These are phyloP conservation scores for Eublepharis macularius DNA, from an alignment of 2,113 vertebrate species.

Conservation along the genomic window DNA sequence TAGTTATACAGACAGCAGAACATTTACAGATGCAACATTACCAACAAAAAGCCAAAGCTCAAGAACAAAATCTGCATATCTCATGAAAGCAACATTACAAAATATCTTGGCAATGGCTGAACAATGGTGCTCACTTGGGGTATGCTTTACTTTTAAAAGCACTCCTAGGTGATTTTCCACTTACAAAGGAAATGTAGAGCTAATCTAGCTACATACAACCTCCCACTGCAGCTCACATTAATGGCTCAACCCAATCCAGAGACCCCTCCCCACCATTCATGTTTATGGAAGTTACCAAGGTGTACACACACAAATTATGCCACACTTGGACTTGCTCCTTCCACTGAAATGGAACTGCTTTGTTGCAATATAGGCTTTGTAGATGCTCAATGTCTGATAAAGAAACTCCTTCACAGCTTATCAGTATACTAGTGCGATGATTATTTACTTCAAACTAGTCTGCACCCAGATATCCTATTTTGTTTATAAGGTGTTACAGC, in stretches of 20 bases:
- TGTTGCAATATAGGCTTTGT: background rate
- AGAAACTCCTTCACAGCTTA: background rate
- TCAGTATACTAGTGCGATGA: conserved; percentile 17
- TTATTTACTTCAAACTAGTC: background rate
- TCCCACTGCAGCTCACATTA: background rate
- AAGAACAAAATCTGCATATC: background rate
- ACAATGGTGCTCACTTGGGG: background rate
- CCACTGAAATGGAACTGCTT: background rate
- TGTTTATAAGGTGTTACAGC: background rate
- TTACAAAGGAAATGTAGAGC: background rate
- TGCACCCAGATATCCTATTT: background rate
- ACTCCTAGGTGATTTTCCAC: background rate
- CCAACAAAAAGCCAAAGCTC: background rate
- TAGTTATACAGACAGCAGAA: background rate
- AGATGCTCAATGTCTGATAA: background rate
- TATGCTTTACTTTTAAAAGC: background rate
- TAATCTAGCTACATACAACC: background rate
- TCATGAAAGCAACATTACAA: background rate
- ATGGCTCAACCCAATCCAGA: background rate
- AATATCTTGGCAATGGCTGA: background rate
- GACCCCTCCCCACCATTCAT: background rate
- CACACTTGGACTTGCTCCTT: background rate
- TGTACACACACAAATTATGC: background rate
- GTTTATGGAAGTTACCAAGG: background rate
- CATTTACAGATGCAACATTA: background rate